phyloP scores from a whole-genome alignment of 2,113 vertebrate genomes.

The Eulacestoma nigropectus region DNA sequence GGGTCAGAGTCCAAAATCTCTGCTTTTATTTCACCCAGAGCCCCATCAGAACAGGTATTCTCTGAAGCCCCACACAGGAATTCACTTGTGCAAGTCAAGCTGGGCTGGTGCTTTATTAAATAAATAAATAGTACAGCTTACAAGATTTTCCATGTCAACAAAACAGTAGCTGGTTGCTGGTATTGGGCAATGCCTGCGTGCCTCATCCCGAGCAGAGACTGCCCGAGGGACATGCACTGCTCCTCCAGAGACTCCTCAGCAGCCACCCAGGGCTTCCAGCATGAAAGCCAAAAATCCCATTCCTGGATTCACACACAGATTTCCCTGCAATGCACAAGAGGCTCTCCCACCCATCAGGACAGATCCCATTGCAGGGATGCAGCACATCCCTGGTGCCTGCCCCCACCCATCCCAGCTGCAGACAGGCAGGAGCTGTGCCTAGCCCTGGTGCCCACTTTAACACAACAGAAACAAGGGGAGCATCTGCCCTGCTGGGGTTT shows the following conservation, averaged over 20 bases:
- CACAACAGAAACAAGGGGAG: neutral
- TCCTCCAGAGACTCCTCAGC: neutral
- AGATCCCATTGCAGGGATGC: neutral
- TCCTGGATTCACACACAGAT: neutral
- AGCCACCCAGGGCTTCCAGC: neutral
- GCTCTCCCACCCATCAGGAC: neutral
- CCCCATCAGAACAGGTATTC: neutral
- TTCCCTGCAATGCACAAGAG: neutral
- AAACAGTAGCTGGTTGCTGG: neutral
- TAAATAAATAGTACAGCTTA: neutral
- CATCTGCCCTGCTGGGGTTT: neutral
- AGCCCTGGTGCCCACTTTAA: too few relatives aligned
- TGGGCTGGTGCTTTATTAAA: neutral
- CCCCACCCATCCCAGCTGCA: neutral
- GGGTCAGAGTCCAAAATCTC: neutral
- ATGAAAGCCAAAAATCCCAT: neutral
- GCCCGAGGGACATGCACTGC: fast-evolving
- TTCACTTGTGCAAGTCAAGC: neutral
- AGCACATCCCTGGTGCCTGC: neutral
- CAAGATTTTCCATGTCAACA: neutral
- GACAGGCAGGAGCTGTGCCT: neutral
- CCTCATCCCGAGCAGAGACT: neutral
- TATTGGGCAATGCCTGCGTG: neutral
- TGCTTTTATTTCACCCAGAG: neutral
- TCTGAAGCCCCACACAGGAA: neutral